phyloP scores from a whole-genome alignment of 2,888 invertebrate species.

The Hyppa rectilinea region DNA sequence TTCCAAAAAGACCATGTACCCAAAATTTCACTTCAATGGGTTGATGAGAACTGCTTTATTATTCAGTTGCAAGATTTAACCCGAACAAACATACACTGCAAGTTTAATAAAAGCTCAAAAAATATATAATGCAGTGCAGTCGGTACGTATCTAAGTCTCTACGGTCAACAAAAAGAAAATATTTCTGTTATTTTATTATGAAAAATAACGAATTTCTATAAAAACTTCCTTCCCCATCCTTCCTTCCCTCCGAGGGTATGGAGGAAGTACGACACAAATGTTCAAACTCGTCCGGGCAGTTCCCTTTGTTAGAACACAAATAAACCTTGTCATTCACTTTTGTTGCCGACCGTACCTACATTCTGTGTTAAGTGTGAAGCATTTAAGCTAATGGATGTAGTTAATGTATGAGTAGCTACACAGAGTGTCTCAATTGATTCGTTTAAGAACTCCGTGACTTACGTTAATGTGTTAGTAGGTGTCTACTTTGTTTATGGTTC shows the following conservation, averaged over 20 bases:
- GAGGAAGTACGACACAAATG: too few relatives aligned
- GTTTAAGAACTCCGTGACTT: constrained; percentile 21
- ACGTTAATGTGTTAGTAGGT: not conserved
- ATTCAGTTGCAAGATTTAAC: too few relatives aligned
- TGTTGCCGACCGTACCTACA: constrained; percentile 18
- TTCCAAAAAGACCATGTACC: too few relatives aligned
- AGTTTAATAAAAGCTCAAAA: too few relatives aligned
- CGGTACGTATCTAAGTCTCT: too few relatives aligned
- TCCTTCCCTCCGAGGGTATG: too few relatives aligned
- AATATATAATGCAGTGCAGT: not conserved
- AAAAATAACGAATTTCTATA: not conserved
- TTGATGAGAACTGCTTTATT: too few relatives aligned
- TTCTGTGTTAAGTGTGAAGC: constrained; percentile 18
- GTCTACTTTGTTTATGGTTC: not conserved
- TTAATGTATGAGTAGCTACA: constrained; percentile 29
- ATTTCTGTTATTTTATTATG: not conserved
- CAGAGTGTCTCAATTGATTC: constrained; percentile 34
- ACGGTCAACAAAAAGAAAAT: not conserved
- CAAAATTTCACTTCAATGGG: too few relatives aligned
- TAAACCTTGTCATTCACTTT: not conserved
- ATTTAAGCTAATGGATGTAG: constrained; percentile 30
- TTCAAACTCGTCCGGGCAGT: too few relatives aligned
- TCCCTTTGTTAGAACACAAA: not conserved
- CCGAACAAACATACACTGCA: too few relatives aligned
- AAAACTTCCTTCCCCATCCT: not conserved